phyloP scores from a whole-genome alignment of 1,140 invertebrate genomes.

The Pollicipes pollicipes region DNA sequence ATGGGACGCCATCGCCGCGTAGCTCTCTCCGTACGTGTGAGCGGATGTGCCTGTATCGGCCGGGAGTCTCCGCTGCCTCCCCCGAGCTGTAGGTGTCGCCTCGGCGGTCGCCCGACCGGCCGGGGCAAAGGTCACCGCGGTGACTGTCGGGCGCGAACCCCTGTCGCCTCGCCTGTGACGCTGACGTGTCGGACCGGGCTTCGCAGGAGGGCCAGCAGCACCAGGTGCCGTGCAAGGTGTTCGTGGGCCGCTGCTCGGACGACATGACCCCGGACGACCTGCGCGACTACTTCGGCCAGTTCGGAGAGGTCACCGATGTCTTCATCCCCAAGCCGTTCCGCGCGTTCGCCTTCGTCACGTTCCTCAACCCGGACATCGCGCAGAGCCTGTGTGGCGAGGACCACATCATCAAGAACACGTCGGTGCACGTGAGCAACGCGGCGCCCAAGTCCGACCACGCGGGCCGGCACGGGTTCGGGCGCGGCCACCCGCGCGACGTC shows the following conservation, averaged over 20 bases:
- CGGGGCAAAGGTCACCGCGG: too few species aligned
- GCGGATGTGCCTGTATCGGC: too few species aligned
- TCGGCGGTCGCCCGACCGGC: too few species aligned
- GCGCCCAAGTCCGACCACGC: constrained; percentile 61
- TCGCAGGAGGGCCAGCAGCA: constrained; percentile 57
- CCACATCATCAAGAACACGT: constrained; percentile 88
- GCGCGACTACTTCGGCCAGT: constrained; percentile 86
- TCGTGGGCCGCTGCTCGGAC: constrained; percentile 86
- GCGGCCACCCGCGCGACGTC: constrained; percentile 16
- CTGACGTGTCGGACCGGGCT: too few species aligned
- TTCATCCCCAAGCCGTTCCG: constrained; percentile 90
- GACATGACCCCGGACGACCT: constrained; percentile 74
- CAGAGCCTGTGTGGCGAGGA: constrained; percentile 88
- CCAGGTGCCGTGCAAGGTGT: constrained; percentile 83
- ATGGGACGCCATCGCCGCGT: too few species aligned
- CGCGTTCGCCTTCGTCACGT: constrained; percentile 89
- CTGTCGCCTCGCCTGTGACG: not conserved
- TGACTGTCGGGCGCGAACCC: constrained; percentile 24
- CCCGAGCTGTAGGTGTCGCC: too few species aligned
- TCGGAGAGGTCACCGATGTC: constrained; percentile 86
- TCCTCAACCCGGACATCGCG: constrained; percentile 83
- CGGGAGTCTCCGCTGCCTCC: too few species aligned
- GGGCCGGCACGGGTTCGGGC: constrained; percentile 26
- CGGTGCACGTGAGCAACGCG: constrained; percentile 87
- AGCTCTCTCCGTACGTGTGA: too few species aligned